Base-by-base conservation (phyloP, 2,888 invertebrate species). In the Chloromyia formosa region DNA sequence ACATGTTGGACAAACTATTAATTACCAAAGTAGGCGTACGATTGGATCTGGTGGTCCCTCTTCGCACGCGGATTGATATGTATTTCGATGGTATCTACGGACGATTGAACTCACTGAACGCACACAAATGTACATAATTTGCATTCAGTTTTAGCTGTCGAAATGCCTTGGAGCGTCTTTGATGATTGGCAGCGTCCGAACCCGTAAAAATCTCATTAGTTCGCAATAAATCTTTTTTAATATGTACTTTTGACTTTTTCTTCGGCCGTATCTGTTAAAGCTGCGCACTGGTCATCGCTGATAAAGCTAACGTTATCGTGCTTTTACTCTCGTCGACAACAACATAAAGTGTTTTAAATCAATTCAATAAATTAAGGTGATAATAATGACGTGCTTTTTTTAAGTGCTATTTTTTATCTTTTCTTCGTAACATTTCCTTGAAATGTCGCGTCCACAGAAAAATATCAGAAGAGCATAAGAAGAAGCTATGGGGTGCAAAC, bases 401-500 rank as follows among this genome's bases (percentile, higher is more conserved):
- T 27, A 23, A 16, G 16, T 20, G 49, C 49, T n/a, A 3, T 18
- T 53, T 54, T 69, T 54, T 62, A n/a, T 62, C 40, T 18, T 18
- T 40, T 62, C 16, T 62, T 40, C 62, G 27, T 62, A 40, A 40
- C 53, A 53, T 62, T 40, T 62, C 62, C 62, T 62, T 62, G 62
- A 40, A 69, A 53, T 69, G 68, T 54, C 35, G 7, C 27, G 54
- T 49, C 66, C 22, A 16, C 16, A 49, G 53, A 69, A 45, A 66
- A 20, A 45, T 3, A 66, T 45, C 42, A 42, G 27, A 35, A 35
- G 27, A 35, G 7, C 27, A 4, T 45, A 45, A 16, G 42, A 45
- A 69, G 54, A 69, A 27, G 53, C 68, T 53, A 69, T 69, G 68
- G 62, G 14, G 68, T 27, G 68, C 53, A 69, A 69, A 69, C 53